Evolutionary conservation across 2,797 vertebrate genomes (phyloP).

Genomic region (Esox masquinongy): DNA sequence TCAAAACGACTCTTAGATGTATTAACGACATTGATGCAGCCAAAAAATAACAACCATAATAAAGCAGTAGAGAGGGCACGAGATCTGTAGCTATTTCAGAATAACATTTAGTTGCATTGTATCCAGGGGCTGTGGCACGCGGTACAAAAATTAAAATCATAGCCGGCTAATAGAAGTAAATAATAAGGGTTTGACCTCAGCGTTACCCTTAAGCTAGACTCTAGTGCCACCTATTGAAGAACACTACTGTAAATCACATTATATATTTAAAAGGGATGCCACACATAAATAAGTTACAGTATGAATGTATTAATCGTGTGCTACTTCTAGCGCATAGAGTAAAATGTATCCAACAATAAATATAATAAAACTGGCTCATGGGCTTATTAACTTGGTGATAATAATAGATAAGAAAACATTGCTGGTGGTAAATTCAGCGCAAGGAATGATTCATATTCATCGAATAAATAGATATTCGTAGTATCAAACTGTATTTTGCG

Average conservation of each 20-base stretch:
- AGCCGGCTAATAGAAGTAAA: slow-evolving; percentile 49
- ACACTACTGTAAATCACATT: slow-evolving; percentile 55
- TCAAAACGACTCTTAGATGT: slow-evolving; percentile 1
- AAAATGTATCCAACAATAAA: slow-evolving; percentile 26
- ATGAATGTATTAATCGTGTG: not conserved
- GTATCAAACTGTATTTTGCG: not conserved
- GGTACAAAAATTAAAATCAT: not conserved
- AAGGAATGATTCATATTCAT: not conserved
- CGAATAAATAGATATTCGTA: not conserved
- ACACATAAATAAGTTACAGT: slow-evolving; percentile 6
- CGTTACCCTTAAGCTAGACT: slow-evolving; percentile 87
- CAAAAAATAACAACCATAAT: not conserved
- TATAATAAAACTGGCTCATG: not conserved
- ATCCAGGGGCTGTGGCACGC: not conserved
- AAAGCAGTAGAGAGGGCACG: not conserved
- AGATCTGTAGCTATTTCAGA: not conserved
- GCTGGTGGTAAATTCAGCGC: not conserved
- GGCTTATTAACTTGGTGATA: slow-evolving; percentile 53
- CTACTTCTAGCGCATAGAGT: slow-evolving; percentile 7
- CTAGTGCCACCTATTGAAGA: slow-evolving; percentile 96
- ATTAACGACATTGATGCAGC: slow-evolving; percentile 22
- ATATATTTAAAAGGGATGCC: slow-evolving; percentile 11
- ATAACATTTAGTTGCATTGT: slow-evolving; percentile 20
- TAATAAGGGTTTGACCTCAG: slow-evolving; percentile 72
- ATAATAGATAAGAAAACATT: not conserved